Evolutionary conservation across 2,888 invertebrate species (phyloP), one percentile per base, ranked within the genome.

Genomic region (Nycteola revayana): DNA sequence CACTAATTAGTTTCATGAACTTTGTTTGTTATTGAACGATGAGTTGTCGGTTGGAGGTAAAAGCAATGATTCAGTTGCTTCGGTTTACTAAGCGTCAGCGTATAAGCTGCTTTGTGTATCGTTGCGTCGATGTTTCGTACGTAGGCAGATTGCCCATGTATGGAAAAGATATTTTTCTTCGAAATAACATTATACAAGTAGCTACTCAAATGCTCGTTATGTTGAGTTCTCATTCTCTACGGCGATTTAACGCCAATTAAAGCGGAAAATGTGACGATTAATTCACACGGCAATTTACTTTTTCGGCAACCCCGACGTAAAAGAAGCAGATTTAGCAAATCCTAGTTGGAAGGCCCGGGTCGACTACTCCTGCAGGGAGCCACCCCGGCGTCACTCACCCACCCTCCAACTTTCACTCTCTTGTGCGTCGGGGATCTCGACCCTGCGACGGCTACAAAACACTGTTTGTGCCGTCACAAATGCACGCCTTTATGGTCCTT

Each of bases 241-340:
- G 5, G 5, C 14, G 14, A 14, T 14, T 14, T 14, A 14, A 14
- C 5, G 2, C 14, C 14, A 14, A 14, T 14, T 14, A 14, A 14
- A 14, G 14, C 14, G 14, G 14, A 14, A 14, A 3, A 14, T 14
- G 5, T 14, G 9, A 11, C 3, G 14, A 5, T n/a, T 7, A 14
- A 11, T 14, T 14, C 18, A 21, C 17, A 34, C 41, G 32, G 49
- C 53, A 51, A 53, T 62, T 60, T 52, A 44, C 62, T 70, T 66
- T 78, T 70, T 69, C 70, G 56, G 56, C 67, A 58, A 32, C 39
- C 60, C 49, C 67, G 40, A 48, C 61, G 64, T 69, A 71, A 83
- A 82, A 81, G 82, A 78, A 84, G 82, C 79, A 76, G 83, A 84
- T 85, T 85, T 83, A 80, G 75, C 80, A 85, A 85, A 86, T 83